These are phyloP conservation scores for Gila orcuttii DNA, from an alignment of 2,113 vertebrate species.

Conservation along the genomic window DNA sequence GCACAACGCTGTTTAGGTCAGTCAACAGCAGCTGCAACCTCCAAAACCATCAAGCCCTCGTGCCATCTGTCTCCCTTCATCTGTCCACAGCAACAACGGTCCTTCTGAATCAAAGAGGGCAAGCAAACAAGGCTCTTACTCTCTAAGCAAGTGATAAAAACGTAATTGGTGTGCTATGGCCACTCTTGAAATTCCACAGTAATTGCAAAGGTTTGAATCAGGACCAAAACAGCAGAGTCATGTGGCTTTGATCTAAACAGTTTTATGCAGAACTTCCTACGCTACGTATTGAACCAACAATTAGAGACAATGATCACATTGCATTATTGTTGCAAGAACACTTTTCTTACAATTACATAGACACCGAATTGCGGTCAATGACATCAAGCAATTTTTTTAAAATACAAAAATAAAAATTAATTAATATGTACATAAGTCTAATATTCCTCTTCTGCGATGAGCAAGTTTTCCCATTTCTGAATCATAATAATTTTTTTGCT, in stretches of 20 bases:
- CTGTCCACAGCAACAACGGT: constrained; percentile 26
- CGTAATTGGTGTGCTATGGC: constrained; percentile 52
- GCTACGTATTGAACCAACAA: constrained; percentile 7
- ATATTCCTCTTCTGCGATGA: too few relatives aligned
- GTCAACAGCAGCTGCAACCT: constrained; percentile 18
- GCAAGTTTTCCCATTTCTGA: too few relatives aligned
- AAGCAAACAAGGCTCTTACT: constrained; percentile 36
- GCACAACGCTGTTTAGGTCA: not conserved
- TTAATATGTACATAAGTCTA: too few relatives aligned
- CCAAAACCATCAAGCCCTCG: not conserved
- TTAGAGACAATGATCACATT: not conserved
- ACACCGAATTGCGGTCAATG: not conserved
- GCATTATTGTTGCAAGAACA: not conserved
- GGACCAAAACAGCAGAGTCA: constrained; percentile 15
- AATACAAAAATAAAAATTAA: too few relatives aligned
- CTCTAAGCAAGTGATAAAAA: constrained; percentile 52
- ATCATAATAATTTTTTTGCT: too few relatives aligned
- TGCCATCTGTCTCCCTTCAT: constrained; percentile 43
- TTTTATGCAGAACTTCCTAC: constrained; percentile 26
- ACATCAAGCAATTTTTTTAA: too few relatives aligned
- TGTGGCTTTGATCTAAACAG: constrained; percentile 2
- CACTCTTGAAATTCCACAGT: constrained; percentile 56
- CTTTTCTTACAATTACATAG: not conserved
- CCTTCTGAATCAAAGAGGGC: constrained; percentile 36
- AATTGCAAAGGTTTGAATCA: constrained; percentile 50